These are phyloP conservation scores for Acanthurus tractus DNA, from an alignment of 2,797 vertebrate genomes.

Conservation along the genomic window DNA sequence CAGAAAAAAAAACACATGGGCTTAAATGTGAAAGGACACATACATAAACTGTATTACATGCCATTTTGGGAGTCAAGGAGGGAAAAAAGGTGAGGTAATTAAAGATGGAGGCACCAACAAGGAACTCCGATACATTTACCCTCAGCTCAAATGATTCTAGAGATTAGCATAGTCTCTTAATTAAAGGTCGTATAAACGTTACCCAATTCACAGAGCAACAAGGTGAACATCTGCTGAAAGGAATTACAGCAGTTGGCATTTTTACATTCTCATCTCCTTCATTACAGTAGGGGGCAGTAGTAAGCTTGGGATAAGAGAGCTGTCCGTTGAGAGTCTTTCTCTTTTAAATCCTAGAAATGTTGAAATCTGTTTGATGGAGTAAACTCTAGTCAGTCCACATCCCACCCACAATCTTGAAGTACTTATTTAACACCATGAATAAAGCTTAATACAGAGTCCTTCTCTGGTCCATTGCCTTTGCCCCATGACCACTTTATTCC, in stretches of 20 bases:
- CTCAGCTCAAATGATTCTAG: slow-evolving; percentile 60
- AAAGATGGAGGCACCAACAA: slow-evolving; percentile 52
- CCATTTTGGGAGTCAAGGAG: slow-evolving; percentile 25
- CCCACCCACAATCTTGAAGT: slow-evolving; percentile 51
- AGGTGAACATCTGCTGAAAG: slow-evolving; percentile 81
- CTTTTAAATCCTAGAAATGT: slow-evolving; percentile 43
- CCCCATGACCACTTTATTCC: slow-evolving; percentile 55
- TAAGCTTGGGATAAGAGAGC: slow-evolving; percentile 54
- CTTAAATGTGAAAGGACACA: slow-evolving; percentile 14
- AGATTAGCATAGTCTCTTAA: slow-evolving; percentile 79
- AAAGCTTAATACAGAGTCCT: slow-evolving; percentile 54
- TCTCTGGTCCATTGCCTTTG: slow-evolving; percentile 52
- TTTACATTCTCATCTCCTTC: slow-evolving; percentile 43
- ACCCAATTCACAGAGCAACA: slow-evolving; percentile 81
- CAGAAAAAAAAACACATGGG: slow-evolving; percentile 31
- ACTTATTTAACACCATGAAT: slow-evolving; percentile 57
- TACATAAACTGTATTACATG: slow-evolving; percentile 16
- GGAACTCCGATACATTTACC: slow-evolving; percentile 60
- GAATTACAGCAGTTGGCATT: slow-evolving; percentile 62
- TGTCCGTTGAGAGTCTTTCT: slow-evolving; percentile 23
- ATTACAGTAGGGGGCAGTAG: slow-evolving; percentile 85
- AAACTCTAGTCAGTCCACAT: slow-evolving; percentile 46
- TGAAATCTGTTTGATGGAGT: slow-evolving; percentile 43
- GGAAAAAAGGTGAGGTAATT: slow-evolving; percentile 55
- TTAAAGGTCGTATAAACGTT: slow-evolving; percentile 79